phyloP scores from a whole-genome alignment of 2,888 invertebrate genomes.

The Prenolepis imparis region DNA sequence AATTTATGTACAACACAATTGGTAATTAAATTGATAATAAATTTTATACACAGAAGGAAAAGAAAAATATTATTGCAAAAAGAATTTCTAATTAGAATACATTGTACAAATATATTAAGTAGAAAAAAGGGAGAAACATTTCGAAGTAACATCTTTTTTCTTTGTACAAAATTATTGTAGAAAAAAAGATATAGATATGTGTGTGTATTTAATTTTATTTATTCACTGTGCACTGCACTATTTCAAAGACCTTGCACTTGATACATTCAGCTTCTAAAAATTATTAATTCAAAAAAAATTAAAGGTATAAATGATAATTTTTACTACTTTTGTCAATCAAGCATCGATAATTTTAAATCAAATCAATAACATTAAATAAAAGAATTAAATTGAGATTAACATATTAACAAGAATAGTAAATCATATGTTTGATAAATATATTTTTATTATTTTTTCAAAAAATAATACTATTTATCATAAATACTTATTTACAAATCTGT shows the following conservation, averaged over 20 bases:
- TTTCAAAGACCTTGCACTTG: background rate
- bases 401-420: background rate
- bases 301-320: background rate
- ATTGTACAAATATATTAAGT: background rate
- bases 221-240: background rate
- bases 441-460: background rate
- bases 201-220: background rate
- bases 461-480: background rate
- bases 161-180: background rate
- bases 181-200: background rate
- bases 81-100: background rate
- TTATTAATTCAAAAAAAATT: conserved; percentile 6
- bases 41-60: background rate
- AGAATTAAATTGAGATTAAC: background rate
- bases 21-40: background rate
- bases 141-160: background rate
- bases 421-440: background rate
- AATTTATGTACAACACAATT: background rate
- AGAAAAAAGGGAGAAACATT: background rate
- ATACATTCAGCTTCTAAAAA: background rate
- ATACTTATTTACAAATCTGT: background rate
- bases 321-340: background rate
- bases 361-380: background rate
- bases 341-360: background rate
- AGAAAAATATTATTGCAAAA: background rate